Evolutionary conservation across 2,888 invertebrate species (phyloP), one percentile per base, ranked within the genome.

Genomic region (Antheraea yamamai): DNA sequence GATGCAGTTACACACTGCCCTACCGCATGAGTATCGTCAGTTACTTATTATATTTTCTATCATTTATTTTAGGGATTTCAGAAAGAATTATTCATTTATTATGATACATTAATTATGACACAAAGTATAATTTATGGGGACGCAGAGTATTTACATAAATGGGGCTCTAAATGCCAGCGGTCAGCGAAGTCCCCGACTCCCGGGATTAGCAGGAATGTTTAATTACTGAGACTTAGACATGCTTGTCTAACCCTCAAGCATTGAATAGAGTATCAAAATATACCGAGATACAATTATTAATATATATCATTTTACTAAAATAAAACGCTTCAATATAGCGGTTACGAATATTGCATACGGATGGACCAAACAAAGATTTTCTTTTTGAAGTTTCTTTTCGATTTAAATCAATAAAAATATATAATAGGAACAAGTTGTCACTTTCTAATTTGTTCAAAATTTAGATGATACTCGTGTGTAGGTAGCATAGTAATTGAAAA

Each of bases 71-170:
- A 12, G 12, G 47, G 1, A 47, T 47, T 47, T 47, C 12, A 47
- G 47, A 55, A 23, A 7, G 12, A 61, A 23, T 26, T 61, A 61
- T 6, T 61, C 0, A 61, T 61, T 61, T 30, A 66, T 4, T 30
- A 30, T 4, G 4, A 16, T 18, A 16, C 16, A 66, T 30, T 30
- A 66, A 30, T 30, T 66, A 30, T 66, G 16, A 16, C 16, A 66
- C 18, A 20, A 30, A 18, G 18, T 4, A 66, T 30, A 66, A 26
- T 30, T 66, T 66, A 30, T 30, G 30, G 64, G 16, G 64, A 66
- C 26, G 30, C 64, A 30, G 14, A 66, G 64, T 66, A 66, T 66
- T 66, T 66, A 66, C 64, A 66, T 66, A 66, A 66, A 66, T 66
- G 64, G 64, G 64, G 64, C 16, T 66, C 14, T 66, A 66, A 66